Evolutionary conservation across 2,888 invertebrate species (phyloP).

Genomic region (Ecdyonurus torrentis): DNA sequence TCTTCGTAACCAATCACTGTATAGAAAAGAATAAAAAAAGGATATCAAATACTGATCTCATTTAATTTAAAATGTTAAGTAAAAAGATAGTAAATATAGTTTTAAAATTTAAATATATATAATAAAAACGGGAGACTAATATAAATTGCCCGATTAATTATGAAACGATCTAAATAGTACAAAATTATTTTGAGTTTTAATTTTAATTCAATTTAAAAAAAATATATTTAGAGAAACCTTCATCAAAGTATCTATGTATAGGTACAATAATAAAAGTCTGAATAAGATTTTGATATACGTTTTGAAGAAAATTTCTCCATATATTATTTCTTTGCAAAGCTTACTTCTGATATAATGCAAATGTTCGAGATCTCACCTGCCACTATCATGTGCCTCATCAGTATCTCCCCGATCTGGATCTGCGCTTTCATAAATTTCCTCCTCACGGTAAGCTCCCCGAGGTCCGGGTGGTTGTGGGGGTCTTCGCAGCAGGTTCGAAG

Average conservation of each 20-base stretch:
- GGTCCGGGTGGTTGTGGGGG: slow-evolving; percentile 7
- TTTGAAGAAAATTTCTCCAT: too few species aligned
- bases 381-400: not conserved
- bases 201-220: too few species aligned
- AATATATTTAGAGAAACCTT: too few species aligned
- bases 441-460: slow-evolving; percentile 37
- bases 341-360: too few species aligned
- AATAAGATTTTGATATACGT: too few species aligned
- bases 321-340: too few species aligned
- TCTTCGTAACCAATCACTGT: slow-evolving; percentile 2
- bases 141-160: not conserved
- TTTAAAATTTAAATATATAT: not conserved
- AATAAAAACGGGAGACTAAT: not conserved
- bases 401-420: slow-evolving; percentile 45
- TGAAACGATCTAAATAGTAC: too few species aligned
- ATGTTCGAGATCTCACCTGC: too few species aligned
- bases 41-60: not conserved
- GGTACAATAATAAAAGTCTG: too few species aligned
- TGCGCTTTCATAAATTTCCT: slow-evolving; percentile 76
- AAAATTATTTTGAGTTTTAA: too few species aligned
- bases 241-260: too few species aligned
- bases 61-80: not conserved
- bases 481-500: slow-evolving; percentile 5
- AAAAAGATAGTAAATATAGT: not conserved
- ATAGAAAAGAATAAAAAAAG: slow-evolving; percentile 1